phyloP scores from a whole-genome alignment of 2,888 invertebrate genomes.

The Lymantria dispar region DNA sequence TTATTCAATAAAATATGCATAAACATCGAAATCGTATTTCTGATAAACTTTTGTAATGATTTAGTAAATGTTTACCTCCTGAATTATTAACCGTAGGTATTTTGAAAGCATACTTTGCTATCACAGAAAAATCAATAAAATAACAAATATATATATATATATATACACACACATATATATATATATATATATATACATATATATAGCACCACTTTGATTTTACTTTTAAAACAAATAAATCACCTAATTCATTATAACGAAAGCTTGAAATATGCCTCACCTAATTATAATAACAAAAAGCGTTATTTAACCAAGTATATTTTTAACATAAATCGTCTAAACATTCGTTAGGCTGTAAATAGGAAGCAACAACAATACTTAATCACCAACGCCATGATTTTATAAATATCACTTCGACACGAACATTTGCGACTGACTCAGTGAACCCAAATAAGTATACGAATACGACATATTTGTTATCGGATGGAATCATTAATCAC shows the following conservation, averaged over 20 bases:
- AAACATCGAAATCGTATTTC: no score
- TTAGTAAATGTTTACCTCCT: no score
- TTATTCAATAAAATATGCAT: no score
- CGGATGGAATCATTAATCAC: slow-evolving; percentile 64
- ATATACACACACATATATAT: no score
- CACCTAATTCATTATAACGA: neutral
- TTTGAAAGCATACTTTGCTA: no score
- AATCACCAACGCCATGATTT: slow-evolving; percentile 13
- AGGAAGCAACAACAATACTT: slow-evolving; percentile 3
- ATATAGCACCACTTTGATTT: neutral
- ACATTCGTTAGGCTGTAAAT: neutral
- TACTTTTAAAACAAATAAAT: neutral
- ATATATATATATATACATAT: no score
- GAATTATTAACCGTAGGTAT: no score
- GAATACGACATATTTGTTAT: slow-evolving; percentile 58
- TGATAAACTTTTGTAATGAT: no score
- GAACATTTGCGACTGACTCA: slow-evolving; percentile 22
- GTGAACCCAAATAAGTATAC: slow-evolving; percentile 34
- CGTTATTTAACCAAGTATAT: neutral
- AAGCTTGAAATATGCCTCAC: neutral
- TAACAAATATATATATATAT: no score
- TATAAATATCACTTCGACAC: slow-evolving; percentile 25
- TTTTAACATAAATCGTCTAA: slow-evolving; percentile 2
- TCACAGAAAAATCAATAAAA: no score
- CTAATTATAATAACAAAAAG: slow-evolving; percentile 4